These are phyloP conservation scores for Petrolisthes cinctipes DNA, from an alignment of 2,888 invertebrate species.

Conservation along the genomic window DNA sequence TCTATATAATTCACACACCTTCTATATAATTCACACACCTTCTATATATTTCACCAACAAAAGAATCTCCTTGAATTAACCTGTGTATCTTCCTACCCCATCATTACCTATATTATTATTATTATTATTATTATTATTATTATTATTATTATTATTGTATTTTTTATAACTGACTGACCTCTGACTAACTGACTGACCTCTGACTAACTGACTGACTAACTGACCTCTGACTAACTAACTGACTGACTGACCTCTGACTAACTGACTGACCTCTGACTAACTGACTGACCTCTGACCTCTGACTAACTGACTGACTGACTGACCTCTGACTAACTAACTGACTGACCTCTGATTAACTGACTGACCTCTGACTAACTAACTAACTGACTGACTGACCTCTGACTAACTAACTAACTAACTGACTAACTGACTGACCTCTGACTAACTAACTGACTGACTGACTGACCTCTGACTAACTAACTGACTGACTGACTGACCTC, in stretches of 20 bases:
- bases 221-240: constrained; percentile 25
- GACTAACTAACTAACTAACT: neutral
- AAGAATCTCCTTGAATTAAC: too few species aligned
- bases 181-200: too few species aligned
- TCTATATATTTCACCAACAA: too few species aligned
- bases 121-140: too few species aligned
- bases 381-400: neutral
- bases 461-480: neutral
- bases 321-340: neutral
- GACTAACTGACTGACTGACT: too few species aligned
- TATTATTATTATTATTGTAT: neutral
- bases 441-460: too few species aligned
- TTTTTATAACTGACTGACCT: neutral
- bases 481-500: constrained; percentile 9
- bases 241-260: neutral
- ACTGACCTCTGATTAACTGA: neutral
- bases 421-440: constrained; percentile 22
- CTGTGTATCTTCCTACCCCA: too few species aligned
- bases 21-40: too few species aligned
- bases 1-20: too few species aligned
- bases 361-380: constrained; percentile 28
- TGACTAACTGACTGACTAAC: neutral
- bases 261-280: neutral
- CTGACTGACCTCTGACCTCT: constrained; percentile 24
- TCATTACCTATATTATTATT: too few species aligned